Evolutionary conservation across 2,113 vertebrate species (phyloP), one percentile per base, ranked within the genome.

Genomic region (Tursiops truncatus): DNA sequence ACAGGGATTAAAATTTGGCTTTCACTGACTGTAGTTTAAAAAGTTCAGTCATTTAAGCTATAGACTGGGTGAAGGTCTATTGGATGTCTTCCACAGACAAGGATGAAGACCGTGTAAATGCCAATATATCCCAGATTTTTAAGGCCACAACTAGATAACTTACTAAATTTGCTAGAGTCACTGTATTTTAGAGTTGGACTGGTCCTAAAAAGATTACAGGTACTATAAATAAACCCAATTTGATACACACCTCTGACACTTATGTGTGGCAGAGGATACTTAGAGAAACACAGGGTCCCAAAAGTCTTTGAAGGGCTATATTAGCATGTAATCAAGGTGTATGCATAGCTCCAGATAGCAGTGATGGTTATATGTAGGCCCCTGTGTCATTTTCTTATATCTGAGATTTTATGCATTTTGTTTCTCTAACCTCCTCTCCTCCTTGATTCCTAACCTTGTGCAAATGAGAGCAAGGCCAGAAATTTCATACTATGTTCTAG

Each of bases 21-120:
- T 96, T 81, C 67, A 38, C 18, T 86, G 18, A 73, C 28, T 94
- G 25, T 70, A 70, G 44, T 70, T 96, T 56, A 94, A 86, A 73
- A 83, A 77, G 20, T 81, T 86, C 65, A 62, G 36, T 91, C 21
- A 50, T 82, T 86, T 73, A 96, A 84, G 33, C 31, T 63, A 28
- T 85, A 33, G 63, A 73, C 13, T 80, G 17, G 8, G 18, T 87
- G n/a, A 74, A 38, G 15, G 41, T 87, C 12, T 79, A 1, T 47
- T 91, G 60, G 41, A 21, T 94, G 44, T 91, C 56, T 80, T 73
- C 47, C 63, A 26, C 23, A 85, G 38, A 81, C 15, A 73, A 62
- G 14, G 21, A 11, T 71, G 17, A 53, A 82, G 44, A 50, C 26
- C 8, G 33, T 74, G 36, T 96, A 67, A 85, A 91, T 91, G 20